phyloP scores from a whole-genome alignment of 2,888 invertebrate species.

The Leptopilina drosophilae region DNA sequence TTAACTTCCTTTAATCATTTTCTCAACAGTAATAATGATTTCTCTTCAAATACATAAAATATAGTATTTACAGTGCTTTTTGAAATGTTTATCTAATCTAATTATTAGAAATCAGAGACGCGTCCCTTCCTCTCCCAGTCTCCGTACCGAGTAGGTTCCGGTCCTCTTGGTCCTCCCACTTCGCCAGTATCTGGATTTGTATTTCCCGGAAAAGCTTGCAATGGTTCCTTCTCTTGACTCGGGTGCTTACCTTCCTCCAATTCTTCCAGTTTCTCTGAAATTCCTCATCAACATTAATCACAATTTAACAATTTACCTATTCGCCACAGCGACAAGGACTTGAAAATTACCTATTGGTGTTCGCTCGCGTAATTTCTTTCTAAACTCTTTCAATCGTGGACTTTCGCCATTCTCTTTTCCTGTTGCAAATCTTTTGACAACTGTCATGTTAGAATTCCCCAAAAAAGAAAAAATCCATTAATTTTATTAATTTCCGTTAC shows the following conservation, averaged over 20 bases:
- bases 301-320: no score
- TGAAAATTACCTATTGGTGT: constrained; percentile 76
- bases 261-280: constrained; percentile 85
- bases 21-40: no score
- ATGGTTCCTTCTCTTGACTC: constrained; percentile 88
- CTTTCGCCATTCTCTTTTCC: constrained; percentile 72
- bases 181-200: constrained; percentile 96
- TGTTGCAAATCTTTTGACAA: constrained; percentile 53
- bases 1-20: no score
- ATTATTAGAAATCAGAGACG: constrained; percentile 91
- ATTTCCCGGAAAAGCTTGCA: constrained; percentile 90
- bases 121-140: constrained; percentile 99
- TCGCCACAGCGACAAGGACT: no score
- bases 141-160: constrained; percentile 98
- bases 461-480: no score
- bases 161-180: constrained; percentile 95
- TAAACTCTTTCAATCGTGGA: constrained; percentile 83
- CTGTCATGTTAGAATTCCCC: no score
- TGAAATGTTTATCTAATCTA: not conserved
- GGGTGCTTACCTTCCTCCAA: constrained; percentile 84
- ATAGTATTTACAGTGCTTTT: no score
- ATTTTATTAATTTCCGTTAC: no score
- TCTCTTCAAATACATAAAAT: no score
- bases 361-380: constrained; percentile 85
- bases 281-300: constrained; percentile 75